Evolutionary conservation across 2,888 invertebrate species (phyloP).

Genomic region (Orthosia cruda): DNA sequence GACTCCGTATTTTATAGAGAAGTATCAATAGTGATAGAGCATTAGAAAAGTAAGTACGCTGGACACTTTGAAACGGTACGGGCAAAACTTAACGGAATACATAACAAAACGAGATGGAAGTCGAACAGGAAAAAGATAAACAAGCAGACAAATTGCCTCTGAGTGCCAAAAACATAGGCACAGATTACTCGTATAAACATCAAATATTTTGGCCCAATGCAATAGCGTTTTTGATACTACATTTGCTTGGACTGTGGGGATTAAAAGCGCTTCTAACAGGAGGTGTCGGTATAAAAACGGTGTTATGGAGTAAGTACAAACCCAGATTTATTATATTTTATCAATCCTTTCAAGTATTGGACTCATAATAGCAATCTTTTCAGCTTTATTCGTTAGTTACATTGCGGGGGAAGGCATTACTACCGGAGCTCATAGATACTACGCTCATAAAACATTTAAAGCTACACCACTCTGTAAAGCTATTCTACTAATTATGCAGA

Average conservation of each 20-base stretch:
- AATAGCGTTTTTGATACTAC: too few species aligned
- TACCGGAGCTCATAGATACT: conserved; percentile 95
- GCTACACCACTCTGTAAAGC: conserved; percentile 93
- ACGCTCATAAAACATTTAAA: conserved; percentile 95
- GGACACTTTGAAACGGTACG: too few species aligned
- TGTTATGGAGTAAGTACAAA: too few species aligned
- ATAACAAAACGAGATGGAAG: conserved; percentile 68
- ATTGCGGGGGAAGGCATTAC: conserved; percentile 93
- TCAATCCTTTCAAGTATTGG: too few species aligned
- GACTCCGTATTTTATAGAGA: background rate
- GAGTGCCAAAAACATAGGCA: too few species aligned
- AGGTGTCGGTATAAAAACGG: too few species aligned
- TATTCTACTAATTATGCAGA: conserved; percentile 93
- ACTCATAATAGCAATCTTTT: conserved; percentile 21
- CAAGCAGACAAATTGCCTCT: too few species aligned
- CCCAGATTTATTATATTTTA: too few species aligned
- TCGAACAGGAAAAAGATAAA: conserved; percentile 93
- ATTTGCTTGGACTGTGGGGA: too few species aligned
- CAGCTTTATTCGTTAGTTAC: conserved; percentile 43
- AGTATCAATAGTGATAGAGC: background rate
- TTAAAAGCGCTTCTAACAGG: too few species aligned
- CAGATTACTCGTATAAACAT: too few species aligned
- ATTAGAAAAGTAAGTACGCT: background rate
- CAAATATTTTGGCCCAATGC: too few species aligned
- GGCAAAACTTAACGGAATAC: background rate